Conservation (phyloP, 2,113 vertebrate genomes). For the Crotalus tigris region DNA sequence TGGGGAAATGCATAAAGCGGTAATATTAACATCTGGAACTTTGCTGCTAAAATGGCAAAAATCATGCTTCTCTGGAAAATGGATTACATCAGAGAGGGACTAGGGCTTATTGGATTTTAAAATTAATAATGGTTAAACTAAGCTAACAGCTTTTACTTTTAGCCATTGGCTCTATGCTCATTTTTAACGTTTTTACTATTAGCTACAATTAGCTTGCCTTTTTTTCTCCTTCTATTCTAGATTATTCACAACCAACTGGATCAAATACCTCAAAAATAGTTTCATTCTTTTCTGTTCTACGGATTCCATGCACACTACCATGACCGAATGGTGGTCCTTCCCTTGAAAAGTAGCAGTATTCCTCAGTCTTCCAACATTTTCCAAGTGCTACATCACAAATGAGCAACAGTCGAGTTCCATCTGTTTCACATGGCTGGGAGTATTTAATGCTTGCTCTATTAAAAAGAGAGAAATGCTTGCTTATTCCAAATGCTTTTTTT, state of each 20-base stretch:
- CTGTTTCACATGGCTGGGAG: slow-evolving; percentile 67
- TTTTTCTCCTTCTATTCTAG: background rate
- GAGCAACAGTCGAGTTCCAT: slow-evolving; percentile 75
- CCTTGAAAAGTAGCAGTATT: slow-evolving; percentile 61
- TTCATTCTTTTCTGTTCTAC: background rate
- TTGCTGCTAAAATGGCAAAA: no score
- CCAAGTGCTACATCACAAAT: slow-evolving; percentile 84
- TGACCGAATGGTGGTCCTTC: slow-evolving; percentile 69
- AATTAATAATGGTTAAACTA: background rate
- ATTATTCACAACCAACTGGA: background rate
- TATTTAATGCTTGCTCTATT: slow-evolving; percentile 79
- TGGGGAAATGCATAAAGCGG: no score
- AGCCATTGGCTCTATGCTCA: background rate
- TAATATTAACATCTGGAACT: no score
- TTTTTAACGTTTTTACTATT: background rate
- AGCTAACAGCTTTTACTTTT: background rate
- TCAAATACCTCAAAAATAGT: slow-evolving; percentile 81
- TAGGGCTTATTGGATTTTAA: background rate
- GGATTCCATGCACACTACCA: slow-evolving; percentile 78
- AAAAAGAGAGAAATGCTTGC: background rate
- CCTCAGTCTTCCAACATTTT: slow-evolving; percentile 61
- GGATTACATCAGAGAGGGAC: no score
- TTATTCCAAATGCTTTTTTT: background rate
- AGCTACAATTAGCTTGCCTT: background rate
- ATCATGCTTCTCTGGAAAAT: background rate